Evolutionary conservation across 1,140 invertebrate species (phyloP).

Genomic region (Chrysopa pallens): DNA sequence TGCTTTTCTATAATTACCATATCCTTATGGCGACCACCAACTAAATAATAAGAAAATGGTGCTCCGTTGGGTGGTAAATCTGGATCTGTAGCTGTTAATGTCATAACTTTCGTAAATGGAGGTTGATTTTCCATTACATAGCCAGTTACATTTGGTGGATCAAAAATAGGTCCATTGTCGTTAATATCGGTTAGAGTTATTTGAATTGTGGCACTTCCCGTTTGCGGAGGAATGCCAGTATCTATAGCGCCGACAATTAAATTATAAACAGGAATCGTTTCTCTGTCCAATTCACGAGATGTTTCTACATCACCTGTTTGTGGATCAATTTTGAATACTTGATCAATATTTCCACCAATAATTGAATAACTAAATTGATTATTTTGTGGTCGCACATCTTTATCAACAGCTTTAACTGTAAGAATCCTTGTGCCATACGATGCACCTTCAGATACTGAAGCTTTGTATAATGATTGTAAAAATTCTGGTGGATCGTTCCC

Average conservation of each 20-base stretch:
- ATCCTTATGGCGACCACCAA: constrained; percentile 60
- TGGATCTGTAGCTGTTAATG: constrained; percentile 66
- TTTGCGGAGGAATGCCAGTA: constrained; percentile 69
- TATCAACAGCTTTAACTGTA: constrained; percentile 72
- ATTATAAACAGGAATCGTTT: constrained; percentile 55
- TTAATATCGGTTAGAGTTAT: constrained; percentile 72
- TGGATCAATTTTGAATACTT: constrained; percentile 78
- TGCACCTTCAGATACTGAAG: constrained; percentile 60
- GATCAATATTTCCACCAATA: constrained; percentile 61
- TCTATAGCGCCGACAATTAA: constrained; percentile 82
- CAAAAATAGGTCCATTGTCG: constrained; percentile 82
- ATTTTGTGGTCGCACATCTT: constrained; percentile 78
- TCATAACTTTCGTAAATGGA: constrained; percentile 65
- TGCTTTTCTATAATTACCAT: constrained; percentile 59
- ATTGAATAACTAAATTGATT: constrained; percentile 87
- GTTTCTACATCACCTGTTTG: constrained; percentile 69
- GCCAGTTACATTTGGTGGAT: constrained; percentile 42
- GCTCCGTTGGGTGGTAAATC: constrained; percentile 83
- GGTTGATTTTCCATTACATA: constrained; percentile 79
- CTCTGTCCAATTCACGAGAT: constrained; percentile 57
- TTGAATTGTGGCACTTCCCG: constrained; percentile 65
- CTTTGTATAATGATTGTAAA: constrained; percentile 51
- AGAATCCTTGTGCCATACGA: constrained; percentile 50
- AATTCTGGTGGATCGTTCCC: constrained; percentile 93
- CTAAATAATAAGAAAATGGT: constrained; percentile 66